Base-by-base conservation (phyloP, 2,113 vertebrate species). In the Rostratula benghalensis region DNA sequence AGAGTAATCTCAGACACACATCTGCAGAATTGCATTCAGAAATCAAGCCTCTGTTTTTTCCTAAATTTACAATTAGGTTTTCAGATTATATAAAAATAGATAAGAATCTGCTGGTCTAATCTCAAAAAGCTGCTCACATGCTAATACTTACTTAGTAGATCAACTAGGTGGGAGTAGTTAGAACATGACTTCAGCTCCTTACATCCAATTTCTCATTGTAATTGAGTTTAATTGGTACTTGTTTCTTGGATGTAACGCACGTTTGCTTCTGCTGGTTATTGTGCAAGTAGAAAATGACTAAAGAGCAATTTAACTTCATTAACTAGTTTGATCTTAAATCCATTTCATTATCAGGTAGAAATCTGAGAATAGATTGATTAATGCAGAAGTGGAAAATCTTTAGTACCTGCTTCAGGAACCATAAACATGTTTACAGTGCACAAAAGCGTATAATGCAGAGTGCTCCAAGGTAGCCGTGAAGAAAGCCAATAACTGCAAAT, bases 241-340 rank as follows among this genome's bases (percentile, higher is more conserved):
- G 14, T 92, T 95, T 74, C 60, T 71, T 96, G 22, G 1, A 21
- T 25, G 35, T 64, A 69, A 56, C 63, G 8, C 4, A 3, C 35
- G 57, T 95, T 91, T 79, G 11, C 71, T 95, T 96, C 83, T 97
- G 33, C 82, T 97, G 56, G 35, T 67, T 83, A 35, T 59, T 93
- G 67, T 92, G 46, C 87, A 46, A 31, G 80, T 51, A 69, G 53
- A 69, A 96, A 87, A 89, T 74, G 8, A 76, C 80, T 89, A 6
- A 79, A 61, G 41, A 71, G 24, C 30, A 91, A 15, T 89, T 94
- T 85, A 82, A 75, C 18, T 79, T 89, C 2, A 30, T 79, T 9
- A 82, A n/a, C 46, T 74, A 37, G 4, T 21, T 69, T 82, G 41
- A 51, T 64, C 12, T 89, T 82, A 63, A 80, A 74, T 71, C 10